Conservation (phyloP, 2,113 vertebrate species). For the Pardalotus punctatus region DNA sequence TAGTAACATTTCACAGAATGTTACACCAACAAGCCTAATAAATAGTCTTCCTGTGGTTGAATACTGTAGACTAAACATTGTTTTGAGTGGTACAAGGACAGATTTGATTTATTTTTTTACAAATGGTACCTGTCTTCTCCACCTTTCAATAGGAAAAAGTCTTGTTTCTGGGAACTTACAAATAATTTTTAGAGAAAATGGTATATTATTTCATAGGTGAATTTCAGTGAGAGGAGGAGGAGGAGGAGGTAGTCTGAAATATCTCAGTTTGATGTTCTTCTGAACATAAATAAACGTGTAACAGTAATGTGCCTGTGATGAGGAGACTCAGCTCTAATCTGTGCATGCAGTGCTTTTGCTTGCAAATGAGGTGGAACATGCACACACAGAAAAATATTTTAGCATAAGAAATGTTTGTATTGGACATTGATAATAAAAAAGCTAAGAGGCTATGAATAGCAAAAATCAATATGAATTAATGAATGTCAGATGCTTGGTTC, state of each 20-base stretch:
- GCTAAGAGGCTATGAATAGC: neutral
- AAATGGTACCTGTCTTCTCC: neutral
- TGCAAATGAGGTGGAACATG: neutral
- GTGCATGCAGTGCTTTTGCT: neutral
- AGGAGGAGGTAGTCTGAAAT: neutral
- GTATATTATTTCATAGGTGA: neutral
- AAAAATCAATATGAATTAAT: neutral
- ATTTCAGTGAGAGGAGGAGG: neutral
- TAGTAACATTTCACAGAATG: neutral
- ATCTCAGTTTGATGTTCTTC: neutral
- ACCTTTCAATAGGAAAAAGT: neutral
- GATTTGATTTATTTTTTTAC: neutral
- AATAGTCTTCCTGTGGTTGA: neutral
- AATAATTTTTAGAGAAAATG: neutral
- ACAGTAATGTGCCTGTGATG: neutral
- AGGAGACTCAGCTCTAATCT: neutral
- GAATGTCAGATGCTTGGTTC: neutral
- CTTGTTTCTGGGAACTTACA: neutral
- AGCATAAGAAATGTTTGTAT: rapidly evolving
- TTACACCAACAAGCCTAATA: neutral
- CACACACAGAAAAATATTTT: neutral
- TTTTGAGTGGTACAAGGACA: neutral
- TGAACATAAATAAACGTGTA: neutral
- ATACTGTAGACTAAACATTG: neutral
- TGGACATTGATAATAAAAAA: neutral